Base-by-base conservation (phyloP, 2,797 vertebrate species). In the Enteromius trimaculatus region DNA sequence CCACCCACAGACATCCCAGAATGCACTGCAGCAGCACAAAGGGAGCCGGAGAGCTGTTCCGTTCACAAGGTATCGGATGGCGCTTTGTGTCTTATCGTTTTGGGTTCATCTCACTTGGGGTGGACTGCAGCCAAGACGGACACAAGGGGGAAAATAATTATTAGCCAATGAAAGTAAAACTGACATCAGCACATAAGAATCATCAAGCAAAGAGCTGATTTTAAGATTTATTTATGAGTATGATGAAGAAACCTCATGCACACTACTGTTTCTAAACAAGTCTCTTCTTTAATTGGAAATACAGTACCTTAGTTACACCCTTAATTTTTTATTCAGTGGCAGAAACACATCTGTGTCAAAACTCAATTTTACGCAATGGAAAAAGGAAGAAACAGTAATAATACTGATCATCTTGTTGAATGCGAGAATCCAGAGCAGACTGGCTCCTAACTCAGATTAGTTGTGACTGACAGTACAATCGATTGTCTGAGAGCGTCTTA, bases 21-120 rank as follows among this genome's bases (percentile, higher is more conserved):
- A 58, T 75, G 74, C 82, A 66, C 78, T 49, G 82, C 87, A 51
- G 44, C 75, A 51, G 84, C 83, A 83, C 49, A 79, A 90, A 85
- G 51, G 79, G 55, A 87, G 81, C n/a, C 16, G 10, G 66, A 70
- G 14, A 29, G 31, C 44, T 77, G 77, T 86, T 88, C 85, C 76
- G 81, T 84, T 90, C 87, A 85, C 86, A 87, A 86, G 78, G 70
- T 88, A 86, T 90, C 89, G 64, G 84, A 69, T 89, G 16, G 31
- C 77, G 53, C 26, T n/a, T 83, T 69, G 79, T 44, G 84, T 79
- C 81, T 87, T 82, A 89, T 88, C 88, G n/a, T 49, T 51, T 39
- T 39, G 80, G 70, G 84, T n/a, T 51, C 81, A 74, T 89, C 86
- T 89, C 49, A 10, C 83, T 83, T 47, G 34, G 42, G 16, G 58